Conservation (phyloP, 2,888 invertebrate species). For the Caenorhabditis plicata region DNA sequence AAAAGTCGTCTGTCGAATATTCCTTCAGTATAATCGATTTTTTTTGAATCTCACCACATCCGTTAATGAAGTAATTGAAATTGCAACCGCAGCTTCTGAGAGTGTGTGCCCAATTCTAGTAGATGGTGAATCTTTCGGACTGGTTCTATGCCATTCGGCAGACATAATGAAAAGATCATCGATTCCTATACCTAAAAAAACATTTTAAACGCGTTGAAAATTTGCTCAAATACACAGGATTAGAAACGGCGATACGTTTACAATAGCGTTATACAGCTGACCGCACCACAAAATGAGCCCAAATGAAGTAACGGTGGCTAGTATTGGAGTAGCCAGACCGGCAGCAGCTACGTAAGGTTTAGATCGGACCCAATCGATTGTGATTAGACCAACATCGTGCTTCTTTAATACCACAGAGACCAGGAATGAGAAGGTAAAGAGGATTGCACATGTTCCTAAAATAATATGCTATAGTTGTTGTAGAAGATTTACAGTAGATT, state of each 20-base stretch:
- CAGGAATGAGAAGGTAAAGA: conserved; percentile 57
- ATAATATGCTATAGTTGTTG: no score
- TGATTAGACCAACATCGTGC: conserved; percentile 45
- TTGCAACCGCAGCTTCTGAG: conserved; percentile 91
- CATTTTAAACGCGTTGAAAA: not conserved
- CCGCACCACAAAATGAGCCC: conserved; percentile 62
- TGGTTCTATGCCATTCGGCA: conserved; percentile 88
- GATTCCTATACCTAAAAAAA: conserved; percentile 81
- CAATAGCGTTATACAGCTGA: conserved; percentile 61
- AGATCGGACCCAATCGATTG: conserved; percentile 61
- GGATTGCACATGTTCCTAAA: conserved; percentile 50
- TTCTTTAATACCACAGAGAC: conserved; percentile 59
- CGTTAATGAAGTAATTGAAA: conserved; percentile 89
- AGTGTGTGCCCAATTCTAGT: conserved; percentile 81
- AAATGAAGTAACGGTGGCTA: conserved; percentile 59
- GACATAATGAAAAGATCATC: conserved; percentile 96
- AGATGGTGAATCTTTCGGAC: conserved; percentile 66
- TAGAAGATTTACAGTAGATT: not conserved
- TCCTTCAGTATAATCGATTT: not conserved
- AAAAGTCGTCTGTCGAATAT: conserved; percentile 52
- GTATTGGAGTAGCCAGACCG: conserved; percentile 56
- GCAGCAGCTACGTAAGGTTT: conserved; percentile 61
- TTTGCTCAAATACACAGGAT: conserved; percentile 49
- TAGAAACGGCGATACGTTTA: conserved; percentile 64
- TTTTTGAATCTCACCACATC: conserved; percentile 69